Percentiles rank a stretch among this genome's conserved stretches.
These are phyloP conservation scores for Tribolium castaneum DNA, from an alignment of 1,140 invertebrate species.

Conservation along the genomic window DNA sequence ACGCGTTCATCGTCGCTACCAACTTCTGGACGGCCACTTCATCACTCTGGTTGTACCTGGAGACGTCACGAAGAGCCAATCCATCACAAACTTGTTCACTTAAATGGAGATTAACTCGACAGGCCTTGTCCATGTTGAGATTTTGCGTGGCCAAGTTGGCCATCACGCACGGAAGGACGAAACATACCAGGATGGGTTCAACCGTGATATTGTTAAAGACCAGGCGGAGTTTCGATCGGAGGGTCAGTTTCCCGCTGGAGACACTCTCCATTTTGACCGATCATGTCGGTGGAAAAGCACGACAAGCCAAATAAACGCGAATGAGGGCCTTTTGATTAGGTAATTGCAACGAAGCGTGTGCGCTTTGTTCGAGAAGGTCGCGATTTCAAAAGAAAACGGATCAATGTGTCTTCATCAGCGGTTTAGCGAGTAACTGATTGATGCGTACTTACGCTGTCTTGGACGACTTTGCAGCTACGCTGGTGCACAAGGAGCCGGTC, in stretches of 20 bases:
- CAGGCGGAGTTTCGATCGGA: not conserved
- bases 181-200: conserved; percentile 67
- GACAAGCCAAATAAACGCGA: conserved; percentile 1
- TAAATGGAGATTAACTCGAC: conserved; percentile 70
- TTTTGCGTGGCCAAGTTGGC: conserved; percentile 67
- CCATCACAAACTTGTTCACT: conserved; percentile 58
- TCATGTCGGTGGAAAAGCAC: conserved; percentile 1
- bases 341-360: conserved; percentile 25
- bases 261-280: not conserved
- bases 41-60: conserved; percentile 42
- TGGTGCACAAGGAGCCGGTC: conserved; percentile 76
- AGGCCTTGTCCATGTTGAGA: conserved; percentile 70
- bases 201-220: conserved; percentile 61
- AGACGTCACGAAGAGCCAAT: conserved; percentile 65
- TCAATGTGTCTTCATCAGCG: conserved; percentile 27
- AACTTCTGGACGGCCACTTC: conserved; percentile 58
- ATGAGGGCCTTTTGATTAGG: not conserved
- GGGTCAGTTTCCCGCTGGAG: not conserved
- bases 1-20: conserved; percentile 56
- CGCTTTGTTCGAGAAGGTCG: conserved; percentile 34
- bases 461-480: conserved; percentile 68
- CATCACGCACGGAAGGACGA: conserved; percentile 65
- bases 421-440: not conserved
- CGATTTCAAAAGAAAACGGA: not conserved
- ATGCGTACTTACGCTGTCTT: conserved; percentile 18